Base-by-base conservation (phyloP, 2,113 vertebrate species). In the Seriola aureovittata region DNA sequence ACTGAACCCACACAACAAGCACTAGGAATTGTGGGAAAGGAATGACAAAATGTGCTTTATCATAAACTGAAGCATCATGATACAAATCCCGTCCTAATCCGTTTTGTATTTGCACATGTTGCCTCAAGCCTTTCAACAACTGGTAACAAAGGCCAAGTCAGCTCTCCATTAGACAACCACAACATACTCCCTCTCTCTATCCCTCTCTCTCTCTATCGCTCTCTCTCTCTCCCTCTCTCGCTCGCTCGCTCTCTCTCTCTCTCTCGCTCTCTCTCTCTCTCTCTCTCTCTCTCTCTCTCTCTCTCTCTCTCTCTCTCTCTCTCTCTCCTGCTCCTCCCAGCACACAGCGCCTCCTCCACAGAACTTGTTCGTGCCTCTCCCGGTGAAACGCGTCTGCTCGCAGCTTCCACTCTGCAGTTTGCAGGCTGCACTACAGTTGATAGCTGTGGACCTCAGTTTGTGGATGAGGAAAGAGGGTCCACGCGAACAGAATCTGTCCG, bases 251-350 rank as follows among this genome's bases (percentile, higher is more conserved):
- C 55, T 11, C 46, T 40, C 52, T 17, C 50, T 14, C 46, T 34
- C 55, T 17, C 60, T 16, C 78, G 85, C 71, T 55, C 65, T 62
- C 58, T 48, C 52, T 17, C 50, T 34, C 68, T n/a, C 74, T 48
- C 79, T 64, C 66, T 25, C 77, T 40, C 71, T 40, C 62, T 8
- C 81, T 57, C 78, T 40, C 80, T 65, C 62, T 10, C 73, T 48
- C 46, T 8, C 58, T 29, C 38, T 16, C 55, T 11, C 46, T 55
- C 52, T 17, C 50, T 14, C 46, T 34, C 55, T n/a, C 60, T 16
- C 78, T 86, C 71, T 55, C 62, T 65, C 58, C 92, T 75, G 89
- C 94, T 92, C 93, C 94, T 94, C 95, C 93, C 93, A 89, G 78
- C 80, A 12, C 75, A 86, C 74, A 84, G 89, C 91, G 90, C 92